Conservation (phyloP, 2,888 invertebrate genomes). For the Taenaris catops region DNA sequence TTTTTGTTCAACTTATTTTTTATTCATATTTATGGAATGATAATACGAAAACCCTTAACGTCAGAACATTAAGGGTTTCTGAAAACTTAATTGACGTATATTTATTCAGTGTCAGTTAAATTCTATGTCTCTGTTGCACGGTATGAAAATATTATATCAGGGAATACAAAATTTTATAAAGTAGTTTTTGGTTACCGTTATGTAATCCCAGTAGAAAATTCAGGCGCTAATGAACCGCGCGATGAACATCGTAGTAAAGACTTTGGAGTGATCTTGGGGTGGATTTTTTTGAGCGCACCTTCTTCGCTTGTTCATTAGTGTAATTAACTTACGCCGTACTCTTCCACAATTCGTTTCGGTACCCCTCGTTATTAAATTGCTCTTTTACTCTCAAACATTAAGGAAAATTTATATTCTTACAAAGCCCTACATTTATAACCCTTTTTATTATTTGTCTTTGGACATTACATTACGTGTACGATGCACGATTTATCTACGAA, state of each 20-base stretch:
- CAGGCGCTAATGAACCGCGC: slow-evolving; percentile 73
- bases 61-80: too few species aligned
- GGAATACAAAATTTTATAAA: not conserved
- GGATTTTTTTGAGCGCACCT: slow-evolving; percentile 72
- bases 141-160: too few species aligned
- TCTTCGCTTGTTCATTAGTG: slow-evolving; percentile 74
- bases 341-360: slow-evolving; percentile 59
- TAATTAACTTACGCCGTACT: slow-evolving; percentile 73
- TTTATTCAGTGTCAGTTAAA: too few species aligned
- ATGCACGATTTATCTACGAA: too few species aligned
- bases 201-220: slow-evolving; percentile 43
- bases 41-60: too few species aligned
- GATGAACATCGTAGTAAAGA: slow-evolving; percentile 75
- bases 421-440: slow-evolving; percentile 6
- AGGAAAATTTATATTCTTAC: slow-evolving; percentile 14
- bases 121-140: too few species aligned
- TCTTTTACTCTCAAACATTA: slow-evolving; percentile 25
- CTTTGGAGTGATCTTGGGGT: slow-evolving; percentile 73
- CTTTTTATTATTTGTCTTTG: too few species aligned
- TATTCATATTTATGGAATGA: too few species aligned
- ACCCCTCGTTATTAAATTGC: slow-evolving; percentile 54
- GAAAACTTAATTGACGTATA: too few species aligned
- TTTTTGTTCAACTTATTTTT: too few species aligned
- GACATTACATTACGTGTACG: too few species aligned
- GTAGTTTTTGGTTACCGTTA: slow-evolving; percentile 20